Evolutionary conservation across 23 tunicate genomes (phyloP), one percentile per base, ranked within the genome.

Genomic region (Diplosoma virens): DNA sequence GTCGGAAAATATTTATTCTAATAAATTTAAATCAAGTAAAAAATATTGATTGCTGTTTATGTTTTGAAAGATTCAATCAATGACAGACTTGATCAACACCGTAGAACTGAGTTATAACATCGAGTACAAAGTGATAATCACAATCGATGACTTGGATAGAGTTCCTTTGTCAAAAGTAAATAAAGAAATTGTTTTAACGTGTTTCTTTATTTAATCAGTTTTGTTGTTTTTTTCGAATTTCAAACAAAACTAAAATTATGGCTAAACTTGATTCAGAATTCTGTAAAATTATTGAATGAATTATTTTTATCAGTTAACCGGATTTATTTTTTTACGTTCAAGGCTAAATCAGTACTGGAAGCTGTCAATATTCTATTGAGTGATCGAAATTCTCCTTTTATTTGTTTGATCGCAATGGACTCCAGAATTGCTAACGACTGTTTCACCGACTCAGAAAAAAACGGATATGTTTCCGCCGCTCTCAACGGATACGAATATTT

Each of bases 91-190:
- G 36, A 75, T 90, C 0, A 79, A 77, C 1, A 77, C 82, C 24
- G 79, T 81, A n/a, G 66, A 82, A 47, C 79, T 76, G 27, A 64
- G 73, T 1, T 74, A 80, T 41, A 59, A 75, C 17, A 66, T 55
- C 20, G 81, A 78, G 25, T 90, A 73, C 76, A 90, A 85, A 58
- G 78, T 90, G 2, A 80, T 90, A 3, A 90, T 90, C 29, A 90
- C 80, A 1, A 90, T 90, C 18, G 97, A 90, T 37, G 97, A 90
- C 66, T 59, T 90, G 58, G 97, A 90, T 30, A 80, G 97, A 29
- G 78, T 90, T 0, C 90, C 90, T 7, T 64, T 79, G 30, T 23
- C 73, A 1, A 79, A 84, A 86, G 97, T 90, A 63, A 36, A 26
- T 67, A 3, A n/a, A n/a, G n/a, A n/a, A n/a, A n/a, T n/a, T n/a